Evolutionary conservation across 2,888 invertebrate species (phyloP), one percentile per base, ranked within the genome.

Genomic region (Cryptocephalus primarius): DNA sequence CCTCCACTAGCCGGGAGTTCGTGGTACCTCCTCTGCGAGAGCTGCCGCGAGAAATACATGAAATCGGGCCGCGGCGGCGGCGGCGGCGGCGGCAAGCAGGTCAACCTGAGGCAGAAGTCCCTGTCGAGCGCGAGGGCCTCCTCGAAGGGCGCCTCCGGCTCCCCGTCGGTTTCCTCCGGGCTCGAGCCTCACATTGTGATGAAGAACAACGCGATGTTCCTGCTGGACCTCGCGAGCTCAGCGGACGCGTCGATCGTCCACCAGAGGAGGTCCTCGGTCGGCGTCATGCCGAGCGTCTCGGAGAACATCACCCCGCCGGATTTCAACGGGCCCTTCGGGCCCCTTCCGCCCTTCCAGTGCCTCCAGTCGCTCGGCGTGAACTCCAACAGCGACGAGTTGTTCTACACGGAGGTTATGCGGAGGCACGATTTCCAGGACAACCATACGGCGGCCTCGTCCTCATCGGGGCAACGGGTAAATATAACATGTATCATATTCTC

Each of bases 1-100:
- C 22, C 22, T 6, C 22, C 6, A 22, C 22, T 22, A 74, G 77
- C 73, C 41, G 78, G 78, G 39, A 83, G 83, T 52, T 83, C 89
- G 11, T 93, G 93, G 89, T 96, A 95, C 68, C 77, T 95, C 32
- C 82, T 91, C 65, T 97, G 97, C 71, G 91, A 93, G 63, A 75
- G 77, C 40, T 97, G 97, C 64, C 82, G 92, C 8, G 88, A 90
- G 44, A 87, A 85, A 60, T 86, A 76, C 66, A 72, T 76, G 56
- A 77, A 62, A 59, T 62, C 48, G 59, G 71, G 57, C 64, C 68
- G 60, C 54, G 60, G 60, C 31, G 36, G 12, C n/a, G 22, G 22
- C 22, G 22, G 22, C 22, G 12, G 36, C 12, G 41, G 41, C 22
- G 62, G 56, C 42, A 73, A 58, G 60, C 70, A 54, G 59, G 67